These are phyloP conservation scores for Phalangium opilio DNA, from an alignment of 2,888 invertebrate genomes.

Conservation along the genomic window DNA sequence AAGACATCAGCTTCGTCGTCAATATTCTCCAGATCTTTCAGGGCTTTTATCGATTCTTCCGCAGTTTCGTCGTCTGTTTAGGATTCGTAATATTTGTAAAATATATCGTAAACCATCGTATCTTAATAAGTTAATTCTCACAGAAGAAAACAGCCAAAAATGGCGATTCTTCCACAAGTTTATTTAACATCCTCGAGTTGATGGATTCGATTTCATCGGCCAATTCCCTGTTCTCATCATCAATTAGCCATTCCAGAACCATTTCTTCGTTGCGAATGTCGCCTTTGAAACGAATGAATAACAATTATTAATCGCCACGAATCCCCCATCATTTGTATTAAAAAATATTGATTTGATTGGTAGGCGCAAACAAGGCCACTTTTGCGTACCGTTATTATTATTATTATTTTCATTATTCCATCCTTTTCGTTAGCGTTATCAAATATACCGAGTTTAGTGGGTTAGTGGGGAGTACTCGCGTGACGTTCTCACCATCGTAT, in stretches of 20 bases:
- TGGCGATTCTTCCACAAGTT: slow-evolving; percentile 67
- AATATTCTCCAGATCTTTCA: slow-evolving; percentile 24
- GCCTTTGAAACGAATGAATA: slow-evolving; percentile 38
- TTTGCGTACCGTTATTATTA: no score
- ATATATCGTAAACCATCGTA: background rate
- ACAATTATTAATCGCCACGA: no score
- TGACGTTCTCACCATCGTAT: slow-evolving; percentile 44
- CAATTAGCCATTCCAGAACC: slow-evolving; percentile 79
- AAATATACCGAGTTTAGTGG: no score
- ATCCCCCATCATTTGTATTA: no score
- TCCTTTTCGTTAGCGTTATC: no score
- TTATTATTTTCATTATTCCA: no score
- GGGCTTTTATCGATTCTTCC: slow-evolving; percentile 10
- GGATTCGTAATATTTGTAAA: background rate
- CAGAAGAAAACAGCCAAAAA: slow-evolving; percentile 82
- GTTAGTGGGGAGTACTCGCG: no score
- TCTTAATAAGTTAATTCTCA: slow-evolving; percentile 35
- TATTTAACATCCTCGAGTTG: slow-evolving; percentile 71
- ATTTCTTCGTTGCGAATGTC: slow-evolving; percentile 82
- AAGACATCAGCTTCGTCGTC: slow-evolving; percentile 25
- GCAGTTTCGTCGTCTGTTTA: slow-evolving; percentile 8
- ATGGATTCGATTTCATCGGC: slow-evolving; percentile 89
- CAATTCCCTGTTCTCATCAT: slow-evolving; percentile 80
- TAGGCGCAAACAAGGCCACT: no score
- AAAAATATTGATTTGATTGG: no score